These are phyloP conservation scores for Oreortyx pictus DNA, from an alignment of 2,797 vertebrate species.

Conservation along the genomic window DNA sequence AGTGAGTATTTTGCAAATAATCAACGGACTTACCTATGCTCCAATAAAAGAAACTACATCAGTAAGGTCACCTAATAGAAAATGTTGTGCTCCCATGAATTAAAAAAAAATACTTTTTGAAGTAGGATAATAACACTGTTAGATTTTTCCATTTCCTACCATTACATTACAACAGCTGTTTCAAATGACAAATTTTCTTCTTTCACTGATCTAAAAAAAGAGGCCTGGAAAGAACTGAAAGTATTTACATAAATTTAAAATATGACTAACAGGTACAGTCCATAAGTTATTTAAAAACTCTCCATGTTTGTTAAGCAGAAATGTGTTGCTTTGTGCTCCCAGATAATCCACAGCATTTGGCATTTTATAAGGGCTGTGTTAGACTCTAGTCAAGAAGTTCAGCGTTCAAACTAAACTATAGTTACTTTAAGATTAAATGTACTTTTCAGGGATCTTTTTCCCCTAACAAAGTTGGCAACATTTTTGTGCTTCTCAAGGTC, in stretches of 20 bases:
- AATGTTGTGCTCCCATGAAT: neutral
- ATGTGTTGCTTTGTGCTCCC: neutral
- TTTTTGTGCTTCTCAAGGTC: neutral
- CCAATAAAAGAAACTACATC: neutral
- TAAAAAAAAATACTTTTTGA: neutral
- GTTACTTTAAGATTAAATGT: neutral
- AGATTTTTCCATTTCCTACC: neutral
- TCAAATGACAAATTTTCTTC: neutral
- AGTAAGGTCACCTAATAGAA: neutral
- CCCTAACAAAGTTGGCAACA: neutral
- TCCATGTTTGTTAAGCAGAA: neutral
- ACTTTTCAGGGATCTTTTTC: neutral
- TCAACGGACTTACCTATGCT: neutral
- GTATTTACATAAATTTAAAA: neutral
- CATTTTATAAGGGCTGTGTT: conserved; percentile 22
- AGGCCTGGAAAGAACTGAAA: neutral
- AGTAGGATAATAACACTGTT: conserved; percentile 4
- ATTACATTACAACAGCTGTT: conserved; percentile 5
- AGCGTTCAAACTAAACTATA: conserved; percentile 1
- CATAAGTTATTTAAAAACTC: neutral
- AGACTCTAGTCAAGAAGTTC: conserved; percentile 1
- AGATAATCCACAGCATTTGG: neutral
- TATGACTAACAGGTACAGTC: neutral
- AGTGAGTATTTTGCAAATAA: conserved; percentile 1
- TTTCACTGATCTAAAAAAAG: neutral